phyloP scores from a whole-genome alignment of 2,888 invertebrate genomes.

The Drosophila helvetica region DNA sequence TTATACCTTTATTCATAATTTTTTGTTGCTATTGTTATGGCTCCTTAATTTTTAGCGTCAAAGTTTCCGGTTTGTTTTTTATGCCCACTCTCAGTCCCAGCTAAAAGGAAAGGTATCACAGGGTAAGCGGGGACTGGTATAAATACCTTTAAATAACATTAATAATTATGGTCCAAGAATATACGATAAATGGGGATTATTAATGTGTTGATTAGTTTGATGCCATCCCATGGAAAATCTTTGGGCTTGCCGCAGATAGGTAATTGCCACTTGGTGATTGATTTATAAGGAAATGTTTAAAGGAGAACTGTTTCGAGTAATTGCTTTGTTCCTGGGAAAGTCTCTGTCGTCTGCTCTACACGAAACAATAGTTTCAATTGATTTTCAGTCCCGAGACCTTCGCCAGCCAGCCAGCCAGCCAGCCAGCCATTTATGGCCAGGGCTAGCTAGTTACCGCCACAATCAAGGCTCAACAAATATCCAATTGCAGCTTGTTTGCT shows the following conservation, averaged over 20 bases:
- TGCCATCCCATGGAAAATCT: too few species aligned
- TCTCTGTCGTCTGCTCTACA: neutral
- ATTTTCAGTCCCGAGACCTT: neutral
- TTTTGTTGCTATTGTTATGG: constrained; percentile 23
- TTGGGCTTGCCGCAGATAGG: too few species aligned
- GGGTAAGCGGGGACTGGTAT: constrained; percentile 1
- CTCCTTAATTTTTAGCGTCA: constrained; percentile 29
- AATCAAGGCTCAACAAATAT: constrained; percentile 62
- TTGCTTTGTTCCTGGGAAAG: neutral
- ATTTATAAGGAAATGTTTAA: neutral
- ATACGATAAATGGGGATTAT: neutral
- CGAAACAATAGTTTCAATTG: neutral
- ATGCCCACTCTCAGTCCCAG: constrained; percentile 10
- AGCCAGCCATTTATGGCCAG: neutral
- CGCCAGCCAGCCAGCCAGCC: too few species aligned
- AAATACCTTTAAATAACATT: too few species aligned
- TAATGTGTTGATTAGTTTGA: too few species aligned
- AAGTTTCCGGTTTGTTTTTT: constrained; percentile 32
- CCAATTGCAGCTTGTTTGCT: constrained; percentile 61
- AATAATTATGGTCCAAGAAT: too few species aligned
- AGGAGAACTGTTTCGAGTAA: neutral
- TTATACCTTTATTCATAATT: neutral
- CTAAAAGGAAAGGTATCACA: constrained; percentile 1
- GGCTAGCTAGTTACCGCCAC: constrained; percentile 14
- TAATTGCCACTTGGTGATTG: neutral